A percentile compares a stretch with the other conserved stretches of the same genome.
phyloP scores from a whole-genome alignment of 2,888 invertebrate genomes.

The Acrocera orbiculus region DNA sequence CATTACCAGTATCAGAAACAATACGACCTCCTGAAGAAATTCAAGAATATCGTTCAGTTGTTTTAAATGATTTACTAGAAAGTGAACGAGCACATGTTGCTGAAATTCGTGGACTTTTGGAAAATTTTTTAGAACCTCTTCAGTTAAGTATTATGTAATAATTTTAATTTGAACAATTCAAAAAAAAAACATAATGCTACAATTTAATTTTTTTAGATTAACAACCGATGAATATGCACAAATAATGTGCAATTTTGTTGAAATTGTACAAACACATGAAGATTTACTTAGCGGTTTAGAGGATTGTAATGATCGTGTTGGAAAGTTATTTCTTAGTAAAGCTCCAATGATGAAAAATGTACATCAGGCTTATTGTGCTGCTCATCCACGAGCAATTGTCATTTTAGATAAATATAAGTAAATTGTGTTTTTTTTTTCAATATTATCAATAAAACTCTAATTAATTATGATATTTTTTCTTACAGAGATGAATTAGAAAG shows the following conservation, averaged over 20 bases:
- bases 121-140: conserved; percentile 74
- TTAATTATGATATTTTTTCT: not conserved
- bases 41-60: conserved; percentile 66
- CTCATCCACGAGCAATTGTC: conserved; percentile 88
- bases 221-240: conserved; percentile 71
- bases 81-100: conserved; percentile 82
- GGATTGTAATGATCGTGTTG: conserved; percentile 67
- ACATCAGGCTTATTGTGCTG: conserved; percentile 76
- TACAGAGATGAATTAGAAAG: conserved; percentile 61
- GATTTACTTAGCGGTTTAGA: conserved; percentile 62
- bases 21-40: conserved; percentile 48
- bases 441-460: not conserved
- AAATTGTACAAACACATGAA: conserved; percentile 71
- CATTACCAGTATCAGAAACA: conserved; percentile 40
- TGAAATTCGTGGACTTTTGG: conserved; percentile 70
- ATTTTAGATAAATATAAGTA: conserved; percentile 86
- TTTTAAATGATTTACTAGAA: conserved; percentile 77
- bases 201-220: conserved; percentile 47
- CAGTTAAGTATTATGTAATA: conserved; percentile 73
- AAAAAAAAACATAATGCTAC: too few relatives aligned
- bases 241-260: conserved; percentile 73
- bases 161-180: too few relatives aligned
- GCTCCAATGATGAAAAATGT: conserved; percentile 67
- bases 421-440: conserved; percentile 20
- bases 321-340: conserved; percentile 75